These are phyloP conservation scores for Engraulis encrasicolus DNA, from an alignment of 2,113 vertebrate species.

Conservation along the genomic window DNA sequence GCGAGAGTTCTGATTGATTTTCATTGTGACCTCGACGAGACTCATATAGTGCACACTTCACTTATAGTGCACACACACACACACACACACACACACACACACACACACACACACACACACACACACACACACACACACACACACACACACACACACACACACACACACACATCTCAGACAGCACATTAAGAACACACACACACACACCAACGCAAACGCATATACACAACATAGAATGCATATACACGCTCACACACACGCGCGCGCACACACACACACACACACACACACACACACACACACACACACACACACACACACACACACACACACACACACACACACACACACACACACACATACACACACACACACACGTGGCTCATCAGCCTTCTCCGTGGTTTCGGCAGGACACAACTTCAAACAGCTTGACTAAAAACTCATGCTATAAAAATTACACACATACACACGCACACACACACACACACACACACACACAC, in stretches of 20 bases:
- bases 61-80: neutral
- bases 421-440: too few relatives aligned
- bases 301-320: neutral
- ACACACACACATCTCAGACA: neutral
- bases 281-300: neutral
- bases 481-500: too few relatives aligned
- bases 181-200: too few relatives aligned
- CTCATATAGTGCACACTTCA: too few relatives aligned
- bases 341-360: neutral
- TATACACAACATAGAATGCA: neutral
- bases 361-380: neutral
- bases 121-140: neutral
- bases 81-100: neutral
- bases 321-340: neutral
- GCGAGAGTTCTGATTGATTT: constrained; percentile 29
- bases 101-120: neutral
- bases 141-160: neutral
- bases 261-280: neutral
- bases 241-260: neutral
- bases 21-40: neutral
- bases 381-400: neutral
- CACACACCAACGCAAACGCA: too few relatives aligned
- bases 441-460: too few relatives aligned
- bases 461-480: too few relatives aligned
- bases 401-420: neutral